Evolutionary conservation across 2,888 invertebrate species (phyloP).

Genomic region (Crepidodera aurea): DNA sequence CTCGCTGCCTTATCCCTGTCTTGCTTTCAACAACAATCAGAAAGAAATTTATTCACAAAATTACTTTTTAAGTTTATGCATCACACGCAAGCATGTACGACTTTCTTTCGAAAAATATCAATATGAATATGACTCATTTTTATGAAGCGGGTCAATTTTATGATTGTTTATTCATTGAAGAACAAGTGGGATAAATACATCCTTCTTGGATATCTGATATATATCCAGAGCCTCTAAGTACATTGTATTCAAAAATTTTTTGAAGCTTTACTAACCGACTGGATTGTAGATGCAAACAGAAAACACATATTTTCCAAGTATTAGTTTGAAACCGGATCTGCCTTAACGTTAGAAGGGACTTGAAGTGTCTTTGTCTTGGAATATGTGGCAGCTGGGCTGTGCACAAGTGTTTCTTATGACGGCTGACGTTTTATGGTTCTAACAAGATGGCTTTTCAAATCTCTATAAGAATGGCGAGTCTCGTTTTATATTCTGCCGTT

Average conservation of each 20-base stretch:
- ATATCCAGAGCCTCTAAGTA: constrained; percentile 16
- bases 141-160: constrained; percentile 63
- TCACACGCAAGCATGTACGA: constrained; percentile 67
- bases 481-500: constrained; percentile 26
- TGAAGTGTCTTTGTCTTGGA: constrained; percentile 40
- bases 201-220: constrained; percentile 15
- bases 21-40: background rate
- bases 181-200: background rate
- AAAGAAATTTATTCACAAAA: background rate
- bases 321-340: constrained; percentile 22
- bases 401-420: constrained; percentile 42
- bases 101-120: constrained; percentile 69
- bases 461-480: constrained; percentile 32
- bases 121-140: constrained; percentile 65
- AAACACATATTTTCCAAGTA: too few species aligned
- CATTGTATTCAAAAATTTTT: background rate
- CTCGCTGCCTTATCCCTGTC: background rate
- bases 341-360: constrained; percentile 19
- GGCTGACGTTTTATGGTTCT: constrained; percentile 42
- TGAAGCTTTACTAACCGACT: too few species aligned
- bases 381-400: constrained; percentile 42
- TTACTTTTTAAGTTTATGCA: constrained; percentile 59
- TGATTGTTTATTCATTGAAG: constrained; percentile 70
- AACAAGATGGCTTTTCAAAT: constrained; percentile 41
- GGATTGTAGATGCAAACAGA: too few species aligned